Evolutionary conservation across 2,797 vertebrate species (phyloP).

Genomic region (Urosaurus nigricauda): DNA sequence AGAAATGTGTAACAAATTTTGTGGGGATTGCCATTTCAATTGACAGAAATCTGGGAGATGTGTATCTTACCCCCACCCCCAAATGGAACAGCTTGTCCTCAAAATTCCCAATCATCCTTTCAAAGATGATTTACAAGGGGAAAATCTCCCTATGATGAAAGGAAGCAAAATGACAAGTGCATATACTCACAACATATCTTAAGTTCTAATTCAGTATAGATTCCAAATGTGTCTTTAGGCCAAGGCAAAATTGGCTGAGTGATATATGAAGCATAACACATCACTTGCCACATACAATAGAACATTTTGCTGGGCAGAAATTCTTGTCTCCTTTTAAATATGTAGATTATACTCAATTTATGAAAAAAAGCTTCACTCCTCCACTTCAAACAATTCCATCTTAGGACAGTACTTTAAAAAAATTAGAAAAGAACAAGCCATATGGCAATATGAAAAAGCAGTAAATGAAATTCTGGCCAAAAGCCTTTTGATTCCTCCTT

Average conservation of each 20-base stretch:
- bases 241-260: neutral
- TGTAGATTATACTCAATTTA: slow-evolving; percentile 16
- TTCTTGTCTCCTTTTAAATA: slow-evolving; percentile 11
- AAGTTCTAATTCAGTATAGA: neutral
- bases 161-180: neutral
- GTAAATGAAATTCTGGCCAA: slow-evolving; percentile 78
- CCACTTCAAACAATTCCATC: slow-evolving; percentile 31
- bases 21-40: neutral
- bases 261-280: slow-evolving; percentile 22
- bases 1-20: neutral
- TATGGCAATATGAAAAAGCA: slow-evolving; percentile 73
- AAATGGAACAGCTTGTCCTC: neutral
- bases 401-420: slow-evolving; percentile 32
- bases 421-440: slow-evolving; percentile 18
- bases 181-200: neutral
- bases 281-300: slow-evolving; percentile 21
- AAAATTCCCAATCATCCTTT: slow-evolving; percentile 2
- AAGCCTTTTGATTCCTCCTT: slow-evolving; percentile 64
- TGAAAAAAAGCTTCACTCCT: slow-evolving; percentile 8
- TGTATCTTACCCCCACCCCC: too few relatives aligned
- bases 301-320: slow-evolving; percentile 5
- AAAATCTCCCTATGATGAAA: slow-evolving; percentile 11
- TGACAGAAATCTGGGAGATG: neutral
- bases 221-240: neutral
- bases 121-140: neutral